Evolutionary conservation across 2,888 invertebrate genomes (phyloP), one percentile per base, ranked within the genome.

Genomic region (Phymatocera aterrima): DNA sequence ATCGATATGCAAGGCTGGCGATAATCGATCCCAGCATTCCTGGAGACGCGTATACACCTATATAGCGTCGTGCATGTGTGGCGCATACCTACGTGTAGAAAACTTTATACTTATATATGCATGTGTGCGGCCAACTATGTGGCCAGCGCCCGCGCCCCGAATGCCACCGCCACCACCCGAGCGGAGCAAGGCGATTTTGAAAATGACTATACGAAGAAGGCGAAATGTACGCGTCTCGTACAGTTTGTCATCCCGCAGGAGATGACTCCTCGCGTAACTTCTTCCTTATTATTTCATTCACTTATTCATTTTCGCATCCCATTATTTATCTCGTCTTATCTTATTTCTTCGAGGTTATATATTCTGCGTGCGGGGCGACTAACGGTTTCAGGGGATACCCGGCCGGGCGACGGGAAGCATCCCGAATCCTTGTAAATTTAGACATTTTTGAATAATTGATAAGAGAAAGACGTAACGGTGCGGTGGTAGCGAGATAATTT

Each of bases 1-100:
- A 88, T 89, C 88, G 88, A 89, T 88, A 87, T 88, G 87, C 87
- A 85, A 85, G 83, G 86, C 86, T 86, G 87, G 60, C 86, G 85
- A 89, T 88, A 88, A 89, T 89, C 89, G 88, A 89, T 89, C 84
- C 86, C 79, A 84, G 84, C 86, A 88, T 89, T 88, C 87, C 88
- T 87, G 85, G 85, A 87, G 88, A 88, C 84, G 86, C 46, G 68
- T 60, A 60, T 24, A 60, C n/a, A n/a, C n/a, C n/a, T n/a, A n/a
- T n/a, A n/a, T n/a, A n/a, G n/a, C n/a, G n/a, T n/a, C n/a, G n/a
- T n/a, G n/a, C n/a, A n/a, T n/a, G n/a, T n/a, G n/a, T n/a, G n/a
- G n/a, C 24, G n/a, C 34, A 6, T 15, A 28, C 43, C n/a, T 68
- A 40, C 43, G 6, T 46, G 10, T 43, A 43, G 24, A 15, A 24